These are phyloP conservation scores for Acrocephalus kingi DNA, from an alignment of 2,113 vertebrate genomes.

Conservation along the genomic window DNA sequence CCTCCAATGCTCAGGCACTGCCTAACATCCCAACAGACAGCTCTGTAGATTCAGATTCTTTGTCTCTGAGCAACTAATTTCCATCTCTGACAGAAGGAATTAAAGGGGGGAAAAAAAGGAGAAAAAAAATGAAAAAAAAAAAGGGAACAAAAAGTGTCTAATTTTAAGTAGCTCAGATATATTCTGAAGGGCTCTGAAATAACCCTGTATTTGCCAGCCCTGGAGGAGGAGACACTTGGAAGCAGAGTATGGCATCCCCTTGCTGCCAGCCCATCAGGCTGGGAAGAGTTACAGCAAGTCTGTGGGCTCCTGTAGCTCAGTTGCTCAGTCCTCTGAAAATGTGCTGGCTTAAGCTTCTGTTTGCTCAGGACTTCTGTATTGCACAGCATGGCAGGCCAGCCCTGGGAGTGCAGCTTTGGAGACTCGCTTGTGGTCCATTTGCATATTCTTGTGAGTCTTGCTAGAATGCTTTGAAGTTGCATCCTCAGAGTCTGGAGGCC, in stretches of 20 bases:
- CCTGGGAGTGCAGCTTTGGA: neutral
- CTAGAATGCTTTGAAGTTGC: neutral
- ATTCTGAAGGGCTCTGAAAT: neutral
- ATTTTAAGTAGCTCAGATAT: neutral
- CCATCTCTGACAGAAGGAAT: neutral
- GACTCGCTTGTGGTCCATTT: rapidly evolving
- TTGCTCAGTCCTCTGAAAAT: neutral
- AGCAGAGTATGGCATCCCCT: neutral
- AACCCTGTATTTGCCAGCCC: neutral
- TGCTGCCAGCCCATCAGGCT: neutral
- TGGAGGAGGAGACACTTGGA: neutral
- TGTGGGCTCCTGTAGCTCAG: neutral
- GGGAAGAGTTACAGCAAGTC: rapidly evolving
- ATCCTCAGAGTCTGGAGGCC: neutral
- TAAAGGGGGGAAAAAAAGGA: no score
- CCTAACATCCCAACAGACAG: neutral
- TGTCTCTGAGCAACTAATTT: neutral
- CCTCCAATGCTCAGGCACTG: neutral
- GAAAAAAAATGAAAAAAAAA: no score
- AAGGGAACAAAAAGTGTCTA: neutral
- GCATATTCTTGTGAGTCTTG: neutral
- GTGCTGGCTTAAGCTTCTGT: neutral
- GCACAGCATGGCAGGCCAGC: neutral
- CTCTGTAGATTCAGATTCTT: neutral
- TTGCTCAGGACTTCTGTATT: neutral